Base-by-base conservation (phyloP, 2,888 invertebrate species). In the Fabriciana adippe region DNA sequence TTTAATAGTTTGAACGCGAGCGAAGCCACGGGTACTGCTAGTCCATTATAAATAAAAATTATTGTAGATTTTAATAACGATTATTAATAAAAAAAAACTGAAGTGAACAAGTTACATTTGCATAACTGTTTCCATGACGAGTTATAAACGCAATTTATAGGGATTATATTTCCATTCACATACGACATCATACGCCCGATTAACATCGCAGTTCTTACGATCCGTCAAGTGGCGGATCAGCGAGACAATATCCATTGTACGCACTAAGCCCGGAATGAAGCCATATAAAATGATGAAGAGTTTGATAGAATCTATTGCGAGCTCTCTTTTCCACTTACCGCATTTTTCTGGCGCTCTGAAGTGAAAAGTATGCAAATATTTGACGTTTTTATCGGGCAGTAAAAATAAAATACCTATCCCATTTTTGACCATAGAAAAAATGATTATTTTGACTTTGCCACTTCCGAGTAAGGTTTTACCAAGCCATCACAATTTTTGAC, bases 121-220 rank as follows among this genome's bases (percentile, higher is more conserved):
- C n/a, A 51, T 16, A n/a, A 16, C 50, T 51, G 11, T 41, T 41
- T 41, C 35, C 35, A n/a, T 57, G 21, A 15, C 3, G 21, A 57
- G 47, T 47, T 4, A 51, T 16, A 60, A 50, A 50, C 16, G 6
- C 64, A 68, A 69, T 69, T 60, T 69, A 64, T 71, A 68, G 60
- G 64, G 66, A 71, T 71, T 68, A 71, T 55, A 59, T 64, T 66
- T 68, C 64, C 61, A 56, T 71, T 64, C 67, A n/a, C 66, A 66
- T 66, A 18, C 53, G 63, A 71, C 68, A 68, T 71, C 62, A 71
- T 60, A 69, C 71, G 71, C 68, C 53, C 66, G 63, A 68, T 71
- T 68, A 68, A 57, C 68, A 66, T 68, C 66, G 63, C 45, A 54
- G 41, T 62, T 63, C 60, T 56, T 61, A 48, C 65, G 62, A 66